Conservation (phyloP, 2,888 invertebrate genomes). For the Rotaria sp. region DNA sequence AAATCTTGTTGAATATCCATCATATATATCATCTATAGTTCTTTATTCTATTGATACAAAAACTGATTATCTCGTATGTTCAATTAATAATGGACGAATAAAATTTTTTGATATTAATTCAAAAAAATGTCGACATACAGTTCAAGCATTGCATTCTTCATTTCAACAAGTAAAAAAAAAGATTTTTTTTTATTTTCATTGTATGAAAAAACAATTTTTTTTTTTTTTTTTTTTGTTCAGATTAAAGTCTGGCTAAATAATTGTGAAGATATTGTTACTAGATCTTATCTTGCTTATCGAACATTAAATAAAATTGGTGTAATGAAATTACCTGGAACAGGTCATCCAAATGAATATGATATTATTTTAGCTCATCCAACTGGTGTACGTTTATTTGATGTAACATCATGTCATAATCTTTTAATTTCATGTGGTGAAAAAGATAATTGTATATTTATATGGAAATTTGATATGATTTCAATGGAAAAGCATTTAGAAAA, state of each 20-base stretch:
- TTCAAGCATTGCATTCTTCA: neutral
- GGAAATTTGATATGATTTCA: neutral
- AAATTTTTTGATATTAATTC: neutral
- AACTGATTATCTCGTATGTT: slow-evolving; percentile 4
- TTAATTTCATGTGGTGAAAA: neutral
- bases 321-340: slow-evolving; percentile 18
- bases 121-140: neutral
- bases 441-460: slow-evolving; percentile 27
- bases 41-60: neutral
- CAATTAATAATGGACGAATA: neutral
- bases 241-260: neutral
- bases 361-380: slow-evolving; percentile 19
- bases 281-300: neutral
- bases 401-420: neutral
- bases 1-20: neutral
- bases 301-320: neutral
- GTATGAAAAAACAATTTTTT: neutral
- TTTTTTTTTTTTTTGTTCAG: too few relatives aligned
- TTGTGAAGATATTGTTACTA: neutral
- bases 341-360: slow-evolving; percentile 6
- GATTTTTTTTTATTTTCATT: too few relatives aligned
- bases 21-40: neutral
- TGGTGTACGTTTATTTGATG: neutral
- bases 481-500: neutral
- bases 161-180: neutral